Evolutionary conservation across 2,888 invertebrate genomes (phyloP).

Genomic region (Erannis defoliaria): DNA sequence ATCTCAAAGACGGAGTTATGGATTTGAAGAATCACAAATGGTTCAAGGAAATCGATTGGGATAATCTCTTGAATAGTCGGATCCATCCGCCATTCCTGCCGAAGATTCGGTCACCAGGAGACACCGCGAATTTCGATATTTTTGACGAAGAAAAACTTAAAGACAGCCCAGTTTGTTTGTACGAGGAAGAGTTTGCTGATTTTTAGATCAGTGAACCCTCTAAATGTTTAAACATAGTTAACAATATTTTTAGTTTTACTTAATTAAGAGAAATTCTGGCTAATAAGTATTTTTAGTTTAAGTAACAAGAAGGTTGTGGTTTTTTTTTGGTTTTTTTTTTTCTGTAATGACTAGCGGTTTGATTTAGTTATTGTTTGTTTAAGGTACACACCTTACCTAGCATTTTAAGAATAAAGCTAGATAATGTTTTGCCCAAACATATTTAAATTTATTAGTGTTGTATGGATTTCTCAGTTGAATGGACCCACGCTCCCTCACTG

Average conservation of each 20-base stretch:
- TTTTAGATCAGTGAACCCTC: constrained; percentile 78
- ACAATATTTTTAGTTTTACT: constrained; percentile 25
- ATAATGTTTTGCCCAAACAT: not conserved
- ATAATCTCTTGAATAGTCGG: constrained; percentile 92
- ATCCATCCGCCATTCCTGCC: constrained; percentile 89
- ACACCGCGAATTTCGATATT: constrained; percentile 90
- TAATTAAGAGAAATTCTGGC: constrained; percentile 34
- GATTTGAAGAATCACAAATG: constrained; percentile 97
- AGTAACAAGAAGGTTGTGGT: constrained; percentile 43
- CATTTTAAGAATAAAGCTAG: constrained; percentile 15
- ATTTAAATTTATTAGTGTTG: not conserved
- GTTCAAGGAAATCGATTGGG: constrained; percentile 96
- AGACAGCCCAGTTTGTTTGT: constrained; percentile 84
- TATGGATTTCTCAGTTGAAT: too few relatives aligned
- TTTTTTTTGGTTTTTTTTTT: too few relatives aligned
- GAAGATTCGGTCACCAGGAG: constrained; percentile 86
- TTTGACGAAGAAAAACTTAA: constrained; percentile 86
- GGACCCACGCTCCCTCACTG: too few relatives aligned
- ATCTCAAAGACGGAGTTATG: constrained; percentile 93
- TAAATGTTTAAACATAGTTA: constrained; percentile 8
- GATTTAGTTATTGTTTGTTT: constrained; percentile 15
- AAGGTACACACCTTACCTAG: not conserved
- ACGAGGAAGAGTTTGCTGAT: constrained; percentile 88
- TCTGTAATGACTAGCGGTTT: constrained; percentile 16
- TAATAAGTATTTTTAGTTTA: constrained; percentile 59